phyloP scores from a whole-genome alignment of 2,797 vertebrate genomes.

The Clarias platycephalus region DNA sequence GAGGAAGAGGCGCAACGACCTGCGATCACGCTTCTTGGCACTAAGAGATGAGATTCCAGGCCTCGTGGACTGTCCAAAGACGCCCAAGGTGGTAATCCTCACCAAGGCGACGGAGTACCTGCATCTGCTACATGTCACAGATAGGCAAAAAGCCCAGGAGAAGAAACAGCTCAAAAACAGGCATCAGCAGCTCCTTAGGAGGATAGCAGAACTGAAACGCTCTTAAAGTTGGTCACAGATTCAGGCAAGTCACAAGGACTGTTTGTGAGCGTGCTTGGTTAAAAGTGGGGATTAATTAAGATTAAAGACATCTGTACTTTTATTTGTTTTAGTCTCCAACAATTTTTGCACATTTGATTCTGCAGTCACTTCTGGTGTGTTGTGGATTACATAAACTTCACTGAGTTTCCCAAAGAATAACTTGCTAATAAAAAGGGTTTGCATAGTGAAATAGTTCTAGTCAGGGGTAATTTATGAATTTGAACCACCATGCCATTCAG shows the following conservation, averaged over 20 bases:
- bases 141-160: conserved; percentile 85
- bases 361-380: conserved; percentile 57
- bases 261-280: background rate
- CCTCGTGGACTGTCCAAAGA: conserved; percentile 85
- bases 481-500: conserved; percentile 51
- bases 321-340: conserved; percentile 47
- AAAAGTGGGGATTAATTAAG: conserved; percentile 34
- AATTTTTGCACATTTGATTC: conserved; percentile 78
- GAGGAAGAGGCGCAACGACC: conserved; percentile 90
- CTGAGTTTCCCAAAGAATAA: conserved; percentile 52
- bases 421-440: conserved; percentile 33
- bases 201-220: conserved; percentile 84
- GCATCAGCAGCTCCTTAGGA: conserved; percentile 84
- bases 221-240: conserved; percentile 63
- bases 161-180: conserved; percentile 83
- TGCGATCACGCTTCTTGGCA: conserved; percentile 89
- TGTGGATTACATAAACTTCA: conserved; percentile 44
- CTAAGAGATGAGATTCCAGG: conserved; percentile 88
- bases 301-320: conserved; percentile 25
- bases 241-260: conserved; percentile 31
- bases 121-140: conserved; percentile 76
- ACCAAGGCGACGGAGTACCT: conserved; percentile 91
- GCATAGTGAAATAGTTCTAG: conserved; percentile 28
- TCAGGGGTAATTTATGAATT: conserved; percentile 36
- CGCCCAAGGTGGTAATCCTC: conserved; percentile 94